Conservation (phyloP, 2,888 invertebrate genomes). For the Pemphredon lugubris region DNA sequence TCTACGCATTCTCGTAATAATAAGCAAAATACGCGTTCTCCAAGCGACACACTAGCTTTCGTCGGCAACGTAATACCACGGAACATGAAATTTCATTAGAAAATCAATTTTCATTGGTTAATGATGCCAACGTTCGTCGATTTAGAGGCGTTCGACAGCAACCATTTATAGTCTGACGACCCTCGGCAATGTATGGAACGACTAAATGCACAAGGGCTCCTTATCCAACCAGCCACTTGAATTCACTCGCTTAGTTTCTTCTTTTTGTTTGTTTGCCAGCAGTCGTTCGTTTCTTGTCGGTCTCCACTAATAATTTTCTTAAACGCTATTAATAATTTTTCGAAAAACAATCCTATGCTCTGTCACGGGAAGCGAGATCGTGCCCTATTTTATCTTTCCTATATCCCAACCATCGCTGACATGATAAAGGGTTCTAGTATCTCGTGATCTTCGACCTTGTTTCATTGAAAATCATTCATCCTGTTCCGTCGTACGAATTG, state of each 20-base stretch:
- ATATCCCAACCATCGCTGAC: neutral
- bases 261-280: slow-evolving; percentile 29
- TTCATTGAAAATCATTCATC: slow-evolving; percentile 12
- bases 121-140: slow-evolving; percentile 2
- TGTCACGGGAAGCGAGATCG: neutral
- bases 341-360: slow-evolving; percentile 1
- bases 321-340: slow-evolving; percentile 22
- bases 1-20: too few relatives aligned
- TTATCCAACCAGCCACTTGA: slow-evolving; percentile 51
- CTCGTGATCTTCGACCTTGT: slow-evolving; percentile 36
- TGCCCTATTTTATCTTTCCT: neutral
- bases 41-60: too few relatives aligned
- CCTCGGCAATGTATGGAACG: slow-evolving; percentile 24
- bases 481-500: slow-evolving; percentile 1
- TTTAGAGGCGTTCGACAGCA: slow-evolving; percentile 17
- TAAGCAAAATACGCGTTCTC: too few relatives aligned
- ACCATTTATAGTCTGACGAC: slow-evolving; percentile 16
- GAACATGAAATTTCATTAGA: too few relatives aligned
- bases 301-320: slow-evolving; percentile 30
- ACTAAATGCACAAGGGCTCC: slow-evolving; percentile 42
- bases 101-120: neutral
- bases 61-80: too few relatives aligned
- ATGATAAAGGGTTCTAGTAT: slow-evolving; percentile 7
- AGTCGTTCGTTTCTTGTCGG: slow-evolving; percentile 3
- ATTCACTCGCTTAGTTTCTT: slow-evolving; percentile 36